Evolutionary conservation across 2,888 invertebrate genomes (phyloP).

Genomic region (Ischnura elegans): DNA sequence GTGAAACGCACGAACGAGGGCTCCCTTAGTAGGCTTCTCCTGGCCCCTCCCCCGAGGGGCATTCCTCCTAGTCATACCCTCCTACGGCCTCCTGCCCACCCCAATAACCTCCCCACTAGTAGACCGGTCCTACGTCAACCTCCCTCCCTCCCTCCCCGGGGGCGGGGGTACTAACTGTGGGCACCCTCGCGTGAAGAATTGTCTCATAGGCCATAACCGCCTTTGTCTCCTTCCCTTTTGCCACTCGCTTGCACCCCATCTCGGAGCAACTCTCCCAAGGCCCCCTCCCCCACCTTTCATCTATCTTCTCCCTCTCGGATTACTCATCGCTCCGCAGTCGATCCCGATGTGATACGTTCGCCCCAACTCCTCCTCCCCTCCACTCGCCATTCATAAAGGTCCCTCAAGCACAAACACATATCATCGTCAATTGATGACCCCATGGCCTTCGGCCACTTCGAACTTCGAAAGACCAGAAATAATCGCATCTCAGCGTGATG

Average conservation of each 20-base stretch:
- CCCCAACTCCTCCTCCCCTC: neutral
- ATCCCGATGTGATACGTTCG: neutral
- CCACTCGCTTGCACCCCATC: conserved; percentile 6
- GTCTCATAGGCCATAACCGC: conserved; percentile 54
- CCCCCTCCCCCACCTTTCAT: neutral
- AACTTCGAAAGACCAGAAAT: too few relatives aligned
- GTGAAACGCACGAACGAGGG: neutral
- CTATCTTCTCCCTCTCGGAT: neutral
- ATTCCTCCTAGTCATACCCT: neutral
- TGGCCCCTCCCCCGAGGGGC: neutral
- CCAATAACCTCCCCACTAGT: neutral
- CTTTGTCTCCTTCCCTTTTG: conserved; percentile 25
- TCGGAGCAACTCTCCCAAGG: neutral
- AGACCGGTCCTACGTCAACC: neutral
- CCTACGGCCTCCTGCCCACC: neutral
- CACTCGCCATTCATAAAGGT: neutral
- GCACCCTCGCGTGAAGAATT: conserved; percentile 50
- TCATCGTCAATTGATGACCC: neutral
- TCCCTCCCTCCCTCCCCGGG: neutral
- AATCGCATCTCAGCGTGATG: too few relatives aligned
- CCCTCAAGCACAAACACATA: neutral
- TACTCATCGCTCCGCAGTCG: neutral
- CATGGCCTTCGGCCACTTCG: neutral
- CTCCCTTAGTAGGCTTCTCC: neutral
- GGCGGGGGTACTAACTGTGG: neutral